Conservation (phyloP, 2,888 invertebrate species). For the Melieria crassipennis region DNA sequence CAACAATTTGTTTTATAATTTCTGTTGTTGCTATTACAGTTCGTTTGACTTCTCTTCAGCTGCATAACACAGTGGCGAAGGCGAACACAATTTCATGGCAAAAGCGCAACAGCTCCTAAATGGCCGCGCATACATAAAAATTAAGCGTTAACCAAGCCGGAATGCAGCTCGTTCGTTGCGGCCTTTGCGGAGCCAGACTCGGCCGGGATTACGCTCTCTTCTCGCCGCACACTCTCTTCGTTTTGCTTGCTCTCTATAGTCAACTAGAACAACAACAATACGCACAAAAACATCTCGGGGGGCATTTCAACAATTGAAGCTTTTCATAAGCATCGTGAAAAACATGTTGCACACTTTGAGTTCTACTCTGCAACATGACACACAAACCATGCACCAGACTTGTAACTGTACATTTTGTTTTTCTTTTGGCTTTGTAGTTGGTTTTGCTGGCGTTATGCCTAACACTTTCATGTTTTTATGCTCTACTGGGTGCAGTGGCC, state of each 20-base stretch:
- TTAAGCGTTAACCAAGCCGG: background rate
- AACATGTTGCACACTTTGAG: no score
- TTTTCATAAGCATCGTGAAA: background rate
- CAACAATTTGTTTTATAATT: no score
- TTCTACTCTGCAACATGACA: no score
- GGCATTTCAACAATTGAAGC: conserved; percentile 16
- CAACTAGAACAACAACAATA: background rate
- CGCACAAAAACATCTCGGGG: background rate
- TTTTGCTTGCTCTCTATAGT: no score
- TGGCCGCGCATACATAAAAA: background rate
- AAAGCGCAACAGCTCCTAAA: background rate
- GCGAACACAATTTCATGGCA: background rate
- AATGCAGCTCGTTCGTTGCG: background rate
- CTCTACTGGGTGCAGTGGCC: background rate
- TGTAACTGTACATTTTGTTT: background rate
- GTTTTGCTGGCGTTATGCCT: background rate
- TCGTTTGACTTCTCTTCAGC: no score
- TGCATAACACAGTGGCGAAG: no score
- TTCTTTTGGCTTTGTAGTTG: background rate
- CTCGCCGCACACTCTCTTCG: no score
- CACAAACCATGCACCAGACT: background rate
- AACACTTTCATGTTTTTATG: background rate
- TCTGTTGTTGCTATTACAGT: no score
- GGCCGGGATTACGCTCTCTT: no score
- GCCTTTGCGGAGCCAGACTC: background rate